Conservation (phyloP, 1,140 invertebrate genomes). For the Drosophila seguyi region DNA sequence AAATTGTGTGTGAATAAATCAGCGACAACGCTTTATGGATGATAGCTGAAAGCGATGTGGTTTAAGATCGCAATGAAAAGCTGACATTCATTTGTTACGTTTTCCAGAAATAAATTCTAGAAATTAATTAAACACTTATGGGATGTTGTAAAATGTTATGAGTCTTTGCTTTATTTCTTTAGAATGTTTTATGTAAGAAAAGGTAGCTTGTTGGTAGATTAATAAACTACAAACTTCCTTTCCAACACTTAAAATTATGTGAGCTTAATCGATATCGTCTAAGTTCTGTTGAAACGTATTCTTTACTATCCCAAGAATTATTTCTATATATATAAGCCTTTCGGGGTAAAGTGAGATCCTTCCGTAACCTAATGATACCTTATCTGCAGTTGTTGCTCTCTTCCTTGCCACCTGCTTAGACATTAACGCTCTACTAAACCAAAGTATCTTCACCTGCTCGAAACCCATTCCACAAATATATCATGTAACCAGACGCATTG, state of each 20-base stretch:
- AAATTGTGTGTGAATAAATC: constrained; percentile 21
- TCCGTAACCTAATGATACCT: not conserved
- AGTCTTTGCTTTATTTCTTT: not conserved
- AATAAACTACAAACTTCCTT: too few species aligned
- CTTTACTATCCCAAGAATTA: too few species aligned
- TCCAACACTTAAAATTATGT: not conserved
- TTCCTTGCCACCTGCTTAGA: constrained; percentile 46
- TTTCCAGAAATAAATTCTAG: not conserved
- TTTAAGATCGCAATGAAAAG: constrained; percentile 2
- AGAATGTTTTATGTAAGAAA: not conserved
- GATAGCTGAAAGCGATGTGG: constrained; percentile 2
- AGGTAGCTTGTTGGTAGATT: not conserved
- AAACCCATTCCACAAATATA: constrained; percentile 13
- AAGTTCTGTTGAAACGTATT: not conserved
- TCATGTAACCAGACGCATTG: constrained; percentile 60
- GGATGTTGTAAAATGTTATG: not conserved
- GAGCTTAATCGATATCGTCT: not conserved
- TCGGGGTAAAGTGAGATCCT: not conserved
- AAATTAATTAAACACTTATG: not conserved
- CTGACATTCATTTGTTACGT: constrained; percentile 1
- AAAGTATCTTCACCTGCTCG: constrained; percentile 22
- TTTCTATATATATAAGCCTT: not conserved
- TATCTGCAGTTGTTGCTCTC: constrained; percentile 1
- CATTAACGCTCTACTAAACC: constrained; percentile 28
- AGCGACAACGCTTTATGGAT: constrained; percentile 6